phyloP scores from a whole-genome alignment of 1,140 invertebrate genomes.

The Anastrepha obliqua region DNA sequence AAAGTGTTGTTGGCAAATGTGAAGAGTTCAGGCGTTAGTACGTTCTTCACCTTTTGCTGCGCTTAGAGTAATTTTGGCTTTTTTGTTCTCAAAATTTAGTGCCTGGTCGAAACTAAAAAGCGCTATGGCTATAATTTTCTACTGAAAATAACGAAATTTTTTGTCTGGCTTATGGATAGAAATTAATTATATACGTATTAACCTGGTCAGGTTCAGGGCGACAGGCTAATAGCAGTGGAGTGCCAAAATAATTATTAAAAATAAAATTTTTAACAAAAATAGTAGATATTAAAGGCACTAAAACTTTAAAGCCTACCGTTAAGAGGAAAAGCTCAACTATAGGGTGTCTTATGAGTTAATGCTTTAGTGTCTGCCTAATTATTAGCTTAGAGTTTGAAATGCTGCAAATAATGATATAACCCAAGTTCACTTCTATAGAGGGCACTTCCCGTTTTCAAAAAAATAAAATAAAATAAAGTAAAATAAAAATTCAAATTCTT shows the following conservation, averaged over 20 bases:
- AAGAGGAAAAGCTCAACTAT: not conserved
- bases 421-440: not conserved
- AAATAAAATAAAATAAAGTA: no score
- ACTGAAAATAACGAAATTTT: not conserved
- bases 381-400: constrained; percentile 1
- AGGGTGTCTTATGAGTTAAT: not conserved
- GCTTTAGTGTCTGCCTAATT: not conserved
- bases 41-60: not conserved
- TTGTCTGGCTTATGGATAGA: constrained; percentile 25
- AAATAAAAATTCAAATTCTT: no score
- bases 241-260: not conserved
- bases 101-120: constrained; percentile 9
- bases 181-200: constrained; percentile 47
- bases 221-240: not conserved
- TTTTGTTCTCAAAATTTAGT: not conserved
- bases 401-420: constrained; percentile 30
- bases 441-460: no score
- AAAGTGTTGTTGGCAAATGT: constrained; percentile 10
- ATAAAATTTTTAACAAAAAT: not conserved
- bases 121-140: constrained; percentile 22
- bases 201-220: constrained; percentile 6
- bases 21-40: constrained; percentile 4
- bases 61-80: not conserved
- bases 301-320: not conserved
- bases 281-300: not conserved